Percentiles rank a stretch among this genome's conserved stretches.
phyloP scores from a whole-genome alignment of 2,113 vertebrate genomes.

The Pomatostomus ruficeps region DNA sequence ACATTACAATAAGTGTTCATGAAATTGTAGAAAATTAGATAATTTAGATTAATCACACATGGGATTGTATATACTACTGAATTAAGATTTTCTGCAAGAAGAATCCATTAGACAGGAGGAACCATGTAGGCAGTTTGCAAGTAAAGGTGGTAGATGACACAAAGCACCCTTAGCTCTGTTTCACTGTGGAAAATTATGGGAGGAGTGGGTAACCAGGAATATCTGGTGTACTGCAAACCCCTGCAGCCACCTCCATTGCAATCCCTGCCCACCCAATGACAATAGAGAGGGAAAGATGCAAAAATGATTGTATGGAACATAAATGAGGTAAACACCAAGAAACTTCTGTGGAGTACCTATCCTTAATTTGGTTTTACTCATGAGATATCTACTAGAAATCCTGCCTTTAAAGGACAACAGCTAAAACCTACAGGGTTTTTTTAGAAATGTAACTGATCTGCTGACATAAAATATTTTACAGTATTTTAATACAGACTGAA shows the following conservation, averaged over 20 bases:
- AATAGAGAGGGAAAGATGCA: not conserved
- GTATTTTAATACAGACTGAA: not conserved
- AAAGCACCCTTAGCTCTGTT: not conserved
- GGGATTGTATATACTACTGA: not conserved
- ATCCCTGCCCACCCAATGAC: not conserved
- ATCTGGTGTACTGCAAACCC: accelerated
- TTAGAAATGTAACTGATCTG: not conserved
- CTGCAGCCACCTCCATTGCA: not conserved
- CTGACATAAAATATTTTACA: not conserved
- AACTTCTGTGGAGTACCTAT: not conserved
- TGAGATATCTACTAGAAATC: not conserved
- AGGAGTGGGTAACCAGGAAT: not conserved
- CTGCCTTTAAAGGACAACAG: not conserved
- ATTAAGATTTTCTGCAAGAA: not conserved
- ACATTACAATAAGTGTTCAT: not conserved
- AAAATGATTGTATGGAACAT: not conserved
- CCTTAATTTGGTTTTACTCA: not conserved
- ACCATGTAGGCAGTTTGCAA: not conserved
- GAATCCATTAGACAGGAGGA: not conserved
- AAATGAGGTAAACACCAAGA: not conserved
- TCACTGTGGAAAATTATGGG: not conserved
- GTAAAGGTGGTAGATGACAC: not conserved
- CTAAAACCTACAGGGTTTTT: not conserved
- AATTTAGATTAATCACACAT: not conserved
- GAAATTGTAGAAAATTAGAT: not conserved